Evolutionary conservation across 1,140 invertebrate genomes (phyloP).

Genomic region (Eurosta solidaginis): DNA sequence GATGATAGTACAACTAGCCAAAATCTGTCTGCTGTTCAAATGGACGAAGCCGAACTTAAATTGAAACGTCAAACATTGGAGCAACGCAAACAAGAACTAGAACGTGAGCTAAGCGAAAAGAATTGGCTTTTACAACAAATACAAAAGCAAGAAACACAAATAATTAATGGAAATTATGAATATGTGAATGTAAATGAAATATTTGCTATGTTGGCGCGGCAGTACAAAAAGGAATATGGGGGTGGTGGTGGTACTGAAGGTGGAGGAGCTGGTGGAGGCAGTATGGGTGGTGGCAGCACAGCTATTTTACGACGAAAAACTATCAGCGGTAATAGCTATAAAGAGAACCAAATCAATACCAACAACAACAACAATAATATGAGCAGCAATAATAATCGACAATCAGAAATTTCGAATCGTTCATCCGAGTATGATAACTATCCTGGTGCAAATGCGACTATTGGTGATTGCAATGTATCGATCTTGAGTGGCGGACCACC

Average conservation of each 20-base stretch:
- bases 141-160: slow-evolving; percentile 53
- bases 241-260: background rate
- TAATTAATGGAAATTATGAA: slow-evolving; percentile 55
- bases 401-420: slow-evolving; percentile 54
- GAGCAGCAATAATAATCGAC: slow-evolving; percentile 44
- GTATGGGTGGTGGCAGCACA: background rate
- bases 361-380: slow-evolving; percentile 46
- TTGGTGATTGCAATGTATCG: slow-evolving; percentile 26
- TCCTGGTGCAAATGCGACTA: slow-evolving; percentile 48
- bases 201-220: slow-evolving; percentile 48
- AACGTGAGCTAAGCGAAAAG: slow-evolving; percentile 51
- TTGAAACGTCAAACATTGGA: slow-evolving; percentile 48
- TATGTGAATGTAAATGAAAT: slow-evolving; percentile 54
- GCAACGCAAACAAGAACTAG: slow-evolving; percentile 47
- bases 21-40: background rate
- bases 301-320: slow-evolving; percentile 34
- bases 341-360: slow-evolving; percentile 42
- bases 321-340: slow-evolving; percentile 26
- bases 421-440: slow-evolving; percentile 57
- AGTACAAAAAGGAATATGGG: slow-evolving; percentile 51
- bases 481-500: background rate
- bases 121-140: slow-evolving; percentile 56
- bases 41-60: slow-evolving; percentile 42
- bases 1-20: slow-evolving; percentile 10
- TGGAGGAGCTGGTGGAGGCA: background rate